Percentiles rank a stretch among this genome's conserved stretches.
phyloP scores from a whole-genome alignment of 1,140 invertebrate genomes.

The Gyrodactylus salaris region DNA sequence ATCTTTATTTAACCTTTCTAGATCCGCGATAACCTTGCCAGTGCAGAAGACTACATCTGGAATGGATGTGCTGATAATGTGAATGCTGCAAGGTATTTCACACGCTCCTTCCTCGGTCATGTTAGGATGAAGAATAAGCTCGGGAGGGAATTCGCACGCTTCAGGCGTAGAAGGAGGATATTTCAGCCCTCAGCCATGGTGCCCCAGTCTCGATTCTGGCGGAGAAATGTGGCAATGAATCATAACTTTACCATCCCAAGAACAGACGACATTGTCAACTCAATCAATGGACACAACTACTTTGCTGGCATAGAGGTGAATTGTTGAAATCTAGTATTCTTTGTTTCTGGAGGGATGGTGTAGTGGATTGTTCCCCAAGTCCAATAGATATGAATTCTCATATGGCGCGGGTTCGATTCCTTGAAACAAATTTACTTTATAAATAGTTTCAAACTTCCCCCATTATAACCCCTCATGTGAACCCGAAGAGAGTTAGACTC shows the following conservation, averaged over 20 bases:
- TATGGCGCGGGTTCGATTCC: background rate
- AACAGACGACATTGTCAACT: background rate
- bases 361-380: no score
- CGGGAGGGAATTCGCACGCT: background rate
- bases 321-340: no score
- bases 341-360: no score
- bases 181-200: background rate
- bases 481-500: no score
- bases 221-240: background rate
- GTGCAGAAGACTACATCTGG: background rate
- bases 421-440: no score
- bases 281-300: slow-evolving; percentile 2
- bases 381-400: no score
- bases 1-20: no score
- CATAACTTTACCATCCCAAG: background rate
- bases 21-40: no score
- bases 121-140: background rate
- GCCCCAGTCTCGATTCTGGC: background rate
- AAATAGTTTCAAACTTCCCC: no score
- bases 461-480: no score
- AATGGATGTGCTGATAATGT: background rate
- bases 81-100: background rate
- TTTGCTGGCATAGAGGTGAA: background rate
- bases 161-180: background rate
- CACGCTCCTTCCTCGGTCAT: background rate